Evolutionary conservation across 2,888 invertebrate species (phyloP), one percentile per base, ranked within the genome.

Genomic region (Hartigia nigra): DNA sequence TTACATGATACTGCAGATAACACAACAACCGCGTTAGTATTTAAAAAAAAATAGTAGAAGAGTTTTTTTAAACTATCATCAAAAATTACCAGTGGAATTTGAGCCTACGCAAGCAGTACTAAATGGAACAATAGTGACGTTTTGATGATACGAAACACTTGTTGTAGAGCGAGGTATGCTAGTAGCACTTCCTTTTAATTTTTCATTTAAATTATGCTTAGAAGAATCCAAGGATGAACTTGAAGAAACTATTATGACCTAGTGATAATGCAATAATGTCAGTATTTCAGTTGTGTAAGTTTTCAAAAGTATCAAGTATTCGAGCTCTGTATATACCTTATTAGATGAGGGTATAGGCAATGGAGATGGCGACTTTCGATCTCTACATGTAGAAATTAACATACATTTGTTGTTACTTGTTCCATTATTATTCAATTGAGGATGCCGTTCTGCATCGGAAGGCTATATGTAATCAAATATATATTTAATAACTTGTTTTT

Each of bases 201-300:
- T 76, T 77, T 81, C 79, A 31, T 81, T 79, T 31, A 75, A 34
- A 31, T 69, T 70, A 72, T 31, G 74, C 76, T 81, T 84, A 23
- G 79, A n/a, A 31, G 78, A 37, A 31, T 82, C 81, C 39, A 69
- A n/a, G 31, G 78, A 32, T 4, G 84, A 80, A 79, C 76, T 82
- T 23, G 85, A 77, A 34, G 87, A 83, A 74, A 87, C 76, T 69
- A 86, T 80, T 79, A 86, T 14, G 77, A 87, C 81, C 86, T 86
- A 32, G 12, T 55, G 23, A 55, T 23, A 9, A 39, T 9, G 14
- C 14, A 23, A 23, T 23, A 55, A 31, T 31, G 12, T 72, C 12
- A 72, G 12, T 32, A 32, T 32, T 31, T 72, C 14, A 72, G 9
- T 32, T 72, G 31, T 72, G 12, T 32, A 32, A 31, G 31, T 72